These are phyloP conservation scores for Cassiopea xamachana DNA, from an alignment of 30 jellyfish, hydroid and myxozoan species.

Conservation along the genomic window DNA sequence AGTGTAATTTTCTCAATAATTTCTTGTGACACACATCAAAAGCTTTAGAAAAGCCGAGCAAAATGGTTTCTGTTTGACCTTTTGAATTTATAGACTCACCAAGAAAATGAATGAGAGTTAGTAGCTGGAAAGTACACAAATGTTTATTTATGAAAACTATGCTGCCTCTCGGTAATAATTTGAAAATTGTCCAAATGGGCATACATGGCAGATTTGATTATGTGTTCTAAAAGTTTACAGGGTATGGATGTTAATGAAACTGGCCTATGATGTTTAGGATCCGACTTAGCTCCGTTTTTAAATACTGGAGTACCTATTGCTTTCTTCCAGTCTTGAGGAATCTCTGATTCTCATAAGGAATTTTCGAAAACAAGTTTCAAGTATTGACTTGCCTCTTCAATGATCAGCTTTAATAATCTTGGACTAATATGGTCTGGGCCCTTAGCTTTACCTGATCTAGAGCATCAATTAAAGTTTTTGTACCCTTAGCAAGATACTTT, in stretches of 20 bases:
- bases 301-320: slow-evolving; percentile 55
- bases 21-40: slow-evolving; percentile 55
- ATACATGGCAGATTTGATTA: slow-evolving; percentile 59
- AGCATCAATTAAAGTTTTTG: slow-evolving; percentile 43
- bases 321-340: slow-evolving; percentile 39
- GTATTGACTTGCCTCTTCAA: slow-evolving; percentile 38
- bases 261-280: slow-evolving; percentile 57
- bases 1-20: slow-evolving; percentile 28
- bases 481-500: slow-evolving; percentile 16
- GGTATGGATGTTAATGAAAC: slow-evolving; percentile 58
- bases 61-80: slow-evolving; percentile 40
- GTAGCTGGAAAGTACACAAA: slow-evolving; percentile 48
- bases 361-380: slow-evolving; percentile 7
- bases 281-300: slow-evolving; percentile 40
- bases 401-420: slow-evolving; percentile 7
- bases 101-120: slow-evolving; percentile 28
- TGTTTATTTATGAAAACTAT: slow-evolving; percentile 27
- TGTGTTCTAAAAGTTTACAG: slow-evolving; percentile 65
- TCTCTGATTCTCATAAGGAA: slow-evolving; percentile 31
- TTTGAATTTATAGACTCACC: slow-evolving; percentile 34
- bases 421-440: slow-evolving; percentile 50
- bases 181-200: slow-evolving; percentile 45
- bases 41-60: slow-evolving; percentile 54
- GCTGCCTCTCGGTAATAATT: slow-evolving; percentile 54
- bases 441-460: slow-evolving; percentile 15